Evolutionary conservation across 2,797 vertebrate genomes (phyloP), one percentile per base, ranked within the genome.

Genomic region (Hippopotamyrus pictus): DNA sequence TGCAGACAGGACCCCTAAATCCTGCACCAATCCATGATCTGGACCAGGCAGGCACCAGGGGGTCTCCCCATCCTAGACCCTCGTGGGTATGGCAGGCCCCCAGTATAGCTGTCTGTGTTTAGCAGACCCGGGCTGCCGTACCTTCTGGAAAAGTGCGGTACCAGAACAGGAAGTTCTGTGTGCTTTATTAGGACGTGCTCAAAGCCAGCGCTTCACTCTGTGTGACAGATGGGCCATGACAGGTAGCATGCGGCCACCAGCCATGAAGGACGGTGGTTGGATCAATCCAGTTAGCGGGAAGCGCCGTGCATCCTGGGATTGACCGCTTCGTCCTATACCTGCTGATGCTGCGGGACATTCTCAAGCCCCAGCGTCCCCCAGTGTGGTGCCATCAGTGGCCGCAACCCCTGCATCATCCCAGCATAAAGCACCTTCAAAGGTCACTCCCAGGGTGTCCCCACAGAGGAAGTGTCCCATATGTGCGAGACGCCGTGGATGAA

Each of bases 311-410:
- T 94, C 8, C 29, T 50, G 92, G 92, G 94, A 92, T 92, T 91
- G 93, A 93, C 89, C 3, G 91, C 92, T 95, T 94, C 94, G 94
- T 94, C 92, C 93, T 93, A 90, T 92, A 94, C 92, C 90, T 94
- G 96, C 96, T 96, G 95, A 96, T 94, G 90, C 88, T 84, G 95
- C 95, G 95, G 93, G 94, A 94, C 95, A 94, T 95, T 95, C 95
- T 95, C 94, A 95, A 94, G 94, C 90, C 92, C 93, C 93, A 94
- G 94, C 93, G 95, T 93, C 91, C 92, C 92, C 93, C 94, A 91
- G 90, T 92, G 88, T 91, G 91, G 93, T 90, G 92, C 57, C 89
- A 82, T 88, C 19, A 88, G 79, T 90, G 93, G 62, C n/a, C n/a
- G 88, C 85, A 84, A 82, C 85, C 46, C 53, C 54, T 17, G 73